These are phyloP conservation scores for Tragelaphus scriptus DNA, from an alignment of 2,113 vertebrate species.

Conservation along the genomic window DNA sequence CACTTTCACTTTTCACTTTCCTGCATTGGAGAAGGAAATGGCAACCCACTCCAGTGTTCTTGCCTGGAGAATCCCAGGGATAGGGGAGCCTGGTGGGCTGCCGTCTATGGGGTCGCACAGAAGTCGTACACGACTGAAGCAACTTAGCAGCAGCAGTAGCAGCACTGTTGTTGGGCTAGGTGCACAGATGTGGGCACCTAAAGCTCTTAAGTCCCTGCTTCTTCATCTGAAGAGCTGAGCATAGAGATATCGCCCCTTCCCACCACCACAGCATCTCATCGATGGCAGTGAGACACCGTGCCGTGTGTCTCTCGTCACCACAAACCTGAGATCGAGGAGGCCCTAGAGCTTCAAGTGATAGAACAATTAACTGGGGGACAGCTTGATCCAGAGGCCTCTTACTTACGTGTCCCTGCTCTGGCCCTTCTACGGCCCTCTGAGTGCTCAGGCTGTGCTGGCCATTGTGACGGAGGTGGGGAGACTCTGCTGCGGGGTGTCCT, in stretches of 20 bases:
- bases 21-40: too few relatives aligned
- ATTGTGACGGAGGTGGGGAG: neutral
- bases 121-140: too few relatives aligned
- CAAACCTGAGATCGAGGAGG: neutral
- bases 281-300: neutral
- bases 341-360: neutral
- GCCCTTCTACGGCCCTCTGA: neutral
- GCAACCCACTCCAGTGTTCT: too few relatives aligned
- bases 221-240: neutral
- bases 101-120: too few relatives aligned
- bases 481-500: neutral
- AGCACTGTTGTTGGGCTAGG: neutral
- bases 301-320: fast-evolving
- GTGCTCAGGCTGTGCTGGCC: too few relatives aligned
- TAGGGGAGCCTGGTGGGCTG: too few relatives aligned
- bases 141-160: too few relatives aligned
- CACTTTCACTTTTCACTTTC: too few relatives aligned
- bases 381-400: neutral
- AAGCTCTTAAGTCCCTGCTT: neutral
- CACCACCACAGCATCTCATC: neutral
- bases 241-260: too few relatives aligned
- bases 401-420: neutral
- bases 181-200: neutral
- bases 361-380: neutral
- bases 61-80: too few relatives aligned